Evolutionary conservation across 2,888 invertebrate species (phyloP).

Genomic region (Heliconius ethilla): DNA sequence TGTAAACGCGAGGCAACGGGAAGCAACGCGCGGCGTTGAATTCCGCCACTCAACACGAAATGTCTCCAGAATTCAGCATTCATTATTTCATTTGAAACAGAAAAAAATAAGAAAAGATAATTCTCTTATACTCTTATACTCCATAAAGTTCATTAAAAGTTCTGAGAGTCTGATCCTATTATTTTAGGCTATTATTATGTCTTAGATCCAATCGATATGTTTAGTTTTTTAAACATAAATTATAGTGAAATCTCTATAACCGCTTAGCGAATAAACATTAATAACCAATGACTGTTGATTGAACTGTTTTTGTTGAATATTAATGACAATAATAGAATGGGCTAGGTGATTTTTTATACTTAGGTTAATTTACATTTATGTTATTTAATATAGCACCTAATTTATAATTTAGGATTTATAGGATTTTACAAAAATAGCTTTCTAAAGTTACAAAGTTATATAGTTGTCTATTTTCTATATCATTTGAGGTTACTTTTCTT

Average conservation of each 20-base stretch:
- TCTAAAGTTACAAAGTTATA: not conserved
- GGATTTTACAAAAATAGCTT: not conserved
- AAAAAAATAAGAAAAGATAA: no score
- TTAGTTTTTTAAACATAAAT: not conserved
- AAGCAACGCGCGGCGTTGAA: no score
- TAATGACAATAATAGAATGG: not conserved
- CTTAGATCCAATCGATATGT: no score
- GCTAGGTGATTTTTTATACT: not conserved
- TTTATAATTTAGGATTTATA: not conserved
- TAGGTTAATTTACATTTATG: not conserved
- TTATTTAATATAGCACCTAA: not conserved
- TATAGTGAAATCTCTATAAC: not conserved
- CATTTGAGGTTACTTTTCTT: not conserved
- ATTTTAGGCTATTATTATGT: no score
- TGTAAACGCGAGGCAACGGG: no score
- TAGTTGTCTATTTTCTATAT: not conserved
- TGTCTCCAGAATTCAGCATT: no score
- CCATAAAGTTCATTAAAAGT: no score
- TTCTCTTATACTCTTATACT: no score
- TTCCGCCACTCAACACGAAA: no score
- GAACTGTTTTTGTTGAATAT: conserved; percentile 11
- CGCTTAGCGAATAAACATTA: not conserved
- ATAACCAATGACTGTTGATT: conserved; percentile 2
- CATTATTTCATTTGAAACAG: no score
- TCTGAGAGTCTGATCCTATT: no score